Evolutionary conservation across 2,113 vertebrate genomes (phyloP).

Genomic region (Rhombomys opimus): DNA sequence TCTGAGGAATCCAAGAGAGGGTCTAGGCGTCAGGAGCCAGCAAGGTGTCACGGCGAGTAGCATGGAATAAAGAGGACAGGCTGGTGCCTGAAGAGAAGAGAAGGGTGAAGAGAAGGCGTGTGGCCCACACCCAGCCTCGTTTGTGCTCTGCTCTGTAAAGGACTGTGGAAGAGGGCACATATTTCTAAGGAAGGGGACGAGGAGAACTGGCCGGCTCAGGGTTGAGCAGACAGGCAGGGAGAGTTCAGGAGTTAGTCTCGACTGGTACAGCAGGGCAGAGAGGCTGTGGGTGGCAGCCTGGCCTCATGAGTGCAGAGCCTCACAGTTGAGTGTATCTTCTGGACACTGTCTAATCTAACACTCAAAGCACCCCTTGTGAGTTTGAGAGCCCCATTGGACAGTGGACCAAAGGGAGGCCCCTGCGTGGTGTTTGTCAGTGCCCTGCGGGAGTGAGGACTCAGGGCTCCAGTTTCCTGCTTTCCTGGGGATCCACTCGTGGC

Average conservation of each 20-base stretch:
- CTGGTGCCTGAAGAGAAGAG: too few relatives aligned
- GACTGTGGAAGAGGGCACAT: too few relatives aligned
- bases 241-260: not conserved
- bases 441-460: not conserved
- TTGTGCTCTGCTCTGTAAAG: fast-evolving
- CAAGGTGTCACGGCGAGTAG: fast-evolving
- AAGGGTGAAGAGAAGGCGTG: not conserved
- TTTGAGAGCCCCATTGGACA: too few relatives aligned
- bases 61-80: not conserved
- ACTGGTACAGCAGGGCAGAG: too few relatives aligned
- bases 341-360: not conserved
- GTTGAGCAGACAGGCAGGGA: not conserved
- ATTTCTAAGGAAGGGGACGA: not conserved
- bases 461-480: not conserved
- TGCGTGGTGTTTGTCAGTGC: not conserved
- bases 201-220: not conserved
- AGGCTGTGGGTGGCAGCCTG: fast-evolving
- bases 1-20: not conserved
- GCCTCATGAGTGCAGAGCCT: not conserved
- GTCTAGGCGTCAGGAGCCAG: not conserved
- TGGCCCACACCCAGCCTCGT: fast-evolving
- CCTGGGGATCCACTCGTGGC: not conserved
- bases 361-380: not conserved
- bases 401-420: not conserved
- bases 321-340: not conserved